Conservation (phyloP, 2,797 vertebrate species). For the Pelobates cultripes region DNA sequence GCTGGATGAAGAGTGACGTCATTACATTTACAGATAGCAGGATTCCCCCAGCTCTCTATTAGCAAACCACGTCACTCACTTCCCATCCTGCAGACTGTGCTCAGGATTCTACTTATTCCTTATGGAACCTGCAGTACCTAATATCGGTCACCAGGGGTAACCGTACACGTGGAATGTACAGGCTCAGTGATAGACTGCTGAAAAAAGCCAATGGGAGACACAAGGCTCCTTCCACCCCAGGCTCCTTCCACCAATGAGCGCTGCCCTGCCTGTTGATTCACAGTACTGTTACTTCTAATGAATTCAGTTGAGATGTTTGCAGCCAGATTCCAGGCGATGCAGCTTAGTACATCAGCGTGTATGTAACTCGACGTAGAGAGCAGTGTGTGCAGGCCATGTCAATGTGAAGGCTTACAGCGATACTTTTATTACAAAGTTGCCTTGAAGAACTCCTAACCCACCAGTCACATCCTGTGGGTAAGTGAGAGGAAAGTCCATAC, state of each 20-base stretch:
- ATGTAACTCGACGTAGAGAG: no score
- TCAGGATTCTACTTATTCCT: not conserved
- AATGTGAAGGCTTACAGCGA: no score
- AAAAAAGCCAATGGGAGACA: not conserved
- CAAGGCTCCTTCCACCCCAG: not conserved
- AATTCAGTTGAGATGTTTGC: not conserved
- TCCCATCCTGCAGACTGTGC: not conserved
- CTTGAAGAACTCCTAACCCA: no score
- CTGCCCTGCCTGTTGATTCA: not conserved
- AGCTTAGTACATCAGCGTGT: no score
- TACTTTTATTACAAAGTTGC: no score
- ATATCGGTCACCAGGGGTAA: conserved; percentile 30
- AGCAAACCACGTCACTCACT: not conserved
- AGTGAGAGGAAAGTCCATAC: no score
- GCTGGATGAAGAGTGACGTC: not conserved
- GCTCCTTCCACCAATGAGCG: not conserved
- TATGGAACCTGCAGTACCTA: conserved; percentile 12
- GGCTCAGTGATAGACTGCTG: not conserved
- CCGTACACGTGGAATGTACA: conserved; percentile 47
- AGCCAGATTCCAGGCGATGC: no score
- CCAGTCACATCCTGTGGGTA: no score
- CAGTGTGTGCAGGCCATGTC: no score
- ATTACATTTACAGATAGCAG: not conserved
- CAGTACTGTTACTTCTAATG: conserved; percentile 9
- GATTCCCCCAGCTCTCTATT: not conserved